Base-by-base conservation (phyloP, 2,113 vertebrate species). In the Gobio gobio region DNA sequence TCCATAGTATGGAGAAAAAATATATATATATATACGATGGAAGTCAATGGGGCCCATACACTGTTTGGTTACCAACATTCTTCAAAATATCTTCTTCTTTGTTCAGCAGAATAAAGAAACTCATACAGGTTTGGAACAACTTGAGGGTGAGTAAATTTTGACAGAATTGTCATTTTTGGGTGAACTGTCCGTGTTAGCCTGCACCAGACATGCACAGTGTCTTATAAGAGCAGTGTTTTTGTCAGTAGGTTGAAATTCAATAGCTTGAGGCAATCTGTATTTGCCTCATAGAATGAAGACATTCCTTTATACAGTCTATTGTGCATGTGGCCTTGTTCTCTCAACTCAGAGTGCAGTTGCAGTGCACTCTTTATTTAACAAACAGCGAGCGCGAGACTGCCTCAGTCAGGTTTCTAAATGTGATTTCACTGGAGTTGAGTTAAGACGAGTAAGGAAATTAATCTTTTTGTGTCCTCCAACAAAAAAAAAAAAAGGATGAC, bases 311-410 rank as follows among this genome's bases (percentile, higher is more conserved):
- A n/a, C 36, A 83, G 63, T 74, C 85, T 61, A 83, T 88, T 87
- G 86, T 87, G 78, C 20, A 26, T 43, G 66, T 86, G 88, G 81
- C 87, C 83, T 90, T 90, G 87, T 88, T 18, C 61, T 51, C 43
- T 66, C 33, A 87, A 61, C 58, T 22, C 20, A 64, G 59, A 83
- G 75, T 47, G 75, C 56, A 81, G 63, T 79, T 45, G n/a, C 73
- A 20, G 45, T 72, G 43, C 61, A 29, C 56, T 16, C 76, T 82
- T 63, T 54, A 83, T 49, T 75, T 78, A 45, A 70, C 76, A 61
- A 54, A 77, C 82, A 83, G 61, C 12, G 26, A n/a, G n/a, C n/a
- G n/a, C n/a, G n/a, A 56, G 86, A 78, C 40, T 70, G 59, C n/a
- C 36, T 84, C 58, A 66, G 51, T 61, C 18, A 36, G 68, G 26